Evolutionary conservation across 2,888 invertebrate species (phyloP), one percentile per base, ranked within the genome.

Genomic region (Thera britannica): DNA sequence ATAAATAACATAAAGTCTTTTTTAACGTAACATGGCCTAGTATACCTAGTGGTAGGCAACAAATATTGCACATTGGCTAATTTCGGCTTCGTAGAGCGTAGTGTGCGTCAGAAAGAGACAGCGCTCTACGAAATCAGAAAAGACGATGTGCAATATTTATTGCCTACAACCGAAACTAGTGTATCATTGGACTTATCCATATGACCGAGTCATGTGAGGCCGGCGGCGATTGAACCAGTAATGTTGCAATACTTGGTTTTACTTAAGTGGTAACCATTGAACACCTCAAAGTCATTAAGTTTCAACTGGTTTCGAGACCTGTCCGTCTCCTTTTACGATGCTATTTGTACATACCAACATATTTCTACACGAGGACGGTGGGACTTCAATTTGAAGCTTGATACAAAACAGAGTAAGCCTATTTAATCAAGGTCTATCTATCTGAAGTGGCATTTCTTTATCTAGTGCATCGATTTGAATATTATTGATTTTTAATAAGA

Each of bases 271-370:
- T 74, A 77, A 78, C 77, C 76, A 81, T 80, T 81, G 78, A 79
- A 76, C 78, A 83, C 79, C 75, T 76, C 76, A 75, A 69, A 79
- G 74, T 78, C 77, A 79, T 85, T 82, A 81, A 79, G 77, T 77
- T 76, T 72, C 71, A 72, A 82, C 85, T 79, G 80, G 86, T 86
- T 86, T 82, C 79, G 75, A 78, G 83, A 86, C 80, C 70, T 71
- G 82, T 79, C 78, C 76, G 75, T 79, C 82, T 82, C 85, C 83
- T 84, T 85, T 84, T 86, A 81, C 77, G 84, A 84, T 76, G 76
- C 72, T 80, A 76, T 83, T 84, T 82, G 81, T 79, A 83, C 80
- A 83, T 80, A 79, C 77, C 75, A 49, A 74, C 77, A 73, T 76
- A 79, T 78, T 78, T 78, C 77, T 78, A 57, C 62, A 48, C 54